These are phyloP conservation scores for Diorhabda carinulata DNA, from an alignment of 1,140 invertebrate species.

Conservation along the genomic window DNA sequence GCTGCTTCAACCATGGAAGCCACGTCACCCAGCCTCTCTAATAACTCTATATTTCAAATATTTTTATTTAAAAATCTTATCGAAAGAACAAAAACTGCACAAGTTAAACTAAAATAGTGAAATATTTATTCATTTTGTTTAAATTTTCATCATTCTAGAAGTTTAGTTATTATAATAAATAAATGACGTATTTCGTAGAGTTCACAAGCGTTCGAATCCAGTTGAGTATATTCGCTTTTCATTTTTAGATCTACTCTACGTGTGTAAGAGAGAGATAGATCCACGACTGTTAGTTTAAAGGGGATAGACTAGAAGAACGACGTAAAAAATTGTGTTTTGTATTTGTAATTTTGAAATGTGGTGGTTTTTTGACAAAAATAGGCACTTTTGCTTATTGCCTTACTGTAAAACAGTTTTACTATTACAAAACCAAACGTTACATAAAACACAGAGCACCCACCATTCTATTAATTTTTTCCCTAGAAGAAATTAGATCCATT, in stretches of 20 bases:
- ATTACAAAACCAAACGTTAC: too few species aligned
- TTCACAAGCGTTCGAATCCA: slow-evolving; percentile 24
- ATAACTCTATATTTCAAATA: slow-evolving; percentile 11
- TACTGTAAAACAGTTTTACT: too few species aligned
- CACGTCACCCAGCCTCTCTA: slow-evolving; percentile 10
- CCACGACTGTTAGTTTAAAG: slow-evolving; percentile 40
- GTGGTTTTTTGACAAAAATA: too few species aligned
- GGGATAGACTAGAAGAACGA: slow-evolving; percentile 28
- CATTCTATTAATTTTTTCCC: too few species aligned
- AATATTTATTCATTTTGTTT: background rate
- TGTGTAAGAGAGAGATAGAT: slow-evolving; percentile 30
- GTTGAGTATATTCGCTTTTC: slow-evolving; percentile 30
- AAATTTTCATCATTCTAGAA: background rate
- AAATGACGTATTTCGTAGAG: slow-evolving; percentile 28
- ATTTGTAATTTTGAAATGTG: background rate
- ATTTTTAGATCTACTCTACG: slow-evolving; percentile 20
- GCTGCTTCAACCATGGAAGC: slow-evolving; percentile 14
- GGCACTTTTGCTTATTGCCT: too few species aligned
- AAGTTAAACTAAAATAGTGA: background rate
- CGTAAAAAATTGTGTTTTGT: slow-evolving; percentile 25
- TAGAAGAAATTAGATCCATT: too few species aligned
- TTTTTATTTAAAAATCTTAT: background rate
- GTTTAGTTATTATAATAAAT: slow-evolving; percentile 22
- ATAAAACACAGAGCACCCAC: too few species aligned
- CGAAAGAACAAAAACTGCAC: background rate